Evolutionary conservation across 2,888 invertebrate species (phyloP).

Genomic region (Galerucella nymphaeae): DNA sequence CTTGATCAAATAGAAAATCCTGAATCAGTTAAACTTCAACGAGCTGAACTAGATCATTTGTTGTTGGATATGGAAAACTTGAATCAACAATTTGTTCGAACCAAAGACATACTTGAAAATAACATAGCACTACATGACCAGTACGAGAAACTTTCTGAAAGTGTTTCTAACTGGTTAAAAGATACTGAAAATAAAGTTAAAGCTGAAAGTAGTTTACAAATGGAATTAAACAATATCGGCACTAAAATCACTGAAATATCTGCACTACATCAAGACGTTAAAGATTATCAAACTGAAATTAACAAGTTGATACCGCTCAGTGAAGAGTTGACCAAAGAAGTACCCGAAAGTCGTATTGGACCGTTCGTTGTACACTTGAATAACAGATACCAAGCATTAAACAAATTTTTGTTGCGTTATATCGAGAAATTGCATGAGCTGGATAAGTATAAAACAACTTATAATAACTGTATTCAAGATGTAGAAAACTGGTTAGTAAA

Average conservation of each 20-base stretch:
- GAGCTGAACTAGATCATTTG: conserved; percentile 76
- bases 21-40: conserved; percentile 75
- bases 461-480: conserved; percentile 73
- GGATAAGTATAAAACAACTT: conserved; percentile 76
- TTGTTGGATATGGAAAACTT: conserved; percentile 78
- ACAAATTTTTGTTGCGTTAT: conserved; percentile 77
- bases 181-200: conserved; percentile 82
- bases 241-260: conserved; percentile 76
- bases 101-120: conserved; percentile 75
- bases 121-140: conserved; percentile 83
- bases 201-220: conserved; percentile 77
- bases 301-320: conserved; percentile 75
- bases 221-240: conserved; percentile 76
- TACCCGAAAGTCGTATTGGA: conserved; percentile 84
- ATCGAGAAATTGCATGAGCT: conserved; percentile 79
- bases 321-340: conserved; percentile 77
- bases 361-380: conserved; percentile 84
- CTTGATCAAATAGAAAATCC: conserved; percentile 79
- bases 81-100: conserved; percentile 74
- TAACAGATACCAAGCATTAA: conserved; percentile 79
- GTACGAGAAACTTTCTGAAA: conserved; percentile 82
- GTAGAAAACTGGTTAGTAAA: conserved; percentile 84
- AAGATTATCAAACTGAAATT: conserved; percentile 74
- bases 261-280: conserved; percentile 73
- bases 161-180: conserved; percentile 80